A percentile compares a stretch with the other conserved stretches of the same genome.
These are phyloP conservation scores for Bugulina stolonifera DNA, from an alignment of 2,888 invertebrate species.

Conservation along the genomic window DNA sequence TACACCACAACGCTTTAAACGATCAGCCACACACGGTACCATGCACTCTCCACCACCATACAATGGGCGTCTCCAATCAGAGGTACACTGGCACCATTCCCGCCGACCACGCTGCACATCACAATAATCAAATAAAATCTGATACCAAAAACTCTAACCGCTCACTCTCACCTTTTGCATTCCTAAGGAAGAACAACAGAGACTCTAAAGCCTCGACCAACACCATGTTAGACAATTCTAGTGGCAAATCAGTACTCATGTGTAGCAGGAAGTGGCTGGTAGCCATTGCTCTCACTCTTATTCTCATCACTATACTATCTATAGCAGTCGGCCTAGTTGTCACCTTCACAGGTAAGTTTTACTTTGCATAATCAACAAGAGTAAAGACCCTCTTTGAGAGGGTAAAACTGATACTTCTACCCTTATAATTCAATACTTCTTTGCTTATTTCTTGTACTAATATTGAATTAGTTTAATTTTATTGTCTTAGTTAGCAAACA, in stretches of 20 bases:
- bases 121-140: background rate
- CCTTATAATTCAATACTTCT: background rate
- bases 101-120: background rate
- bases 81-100: constrained; percentile 10
- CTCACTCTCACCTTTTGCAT: constrained; percentile 25
- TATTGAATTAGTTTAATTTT: constrained; percentile 7
- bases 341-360: constrained; percentile 22
- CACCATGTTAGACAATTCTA: constrained; percentile 10
- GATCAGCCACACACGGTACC: constrained; percentile 1
- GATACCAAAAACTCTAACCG: background rate
- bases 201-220: constrained; percentile 24
- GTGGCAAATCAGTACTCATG: constrained; percentile 7
- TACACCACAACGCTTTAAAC: background rate
- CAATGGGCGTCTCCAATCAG: background rate
- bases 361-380: background rate
- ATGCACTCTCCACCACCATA: background rate
- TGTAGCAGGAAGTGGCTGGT: constrained; percentile 14
- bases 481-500: constrained; percentile 5
- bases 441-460: background rate
- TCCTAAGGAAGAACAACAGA: constrained; percentile 23
- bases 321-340: constrained; percentile 23
- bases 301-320: background rate
- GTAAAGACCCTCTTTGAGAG: background rate
- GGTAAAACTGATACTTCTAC: constrained; percentile 15
- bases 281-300: constrained; percentile 7